phyloP scores from a whole-genome alignment of 2,113 vertebrate species.

The Nycticorax nycticorax region DNA sequence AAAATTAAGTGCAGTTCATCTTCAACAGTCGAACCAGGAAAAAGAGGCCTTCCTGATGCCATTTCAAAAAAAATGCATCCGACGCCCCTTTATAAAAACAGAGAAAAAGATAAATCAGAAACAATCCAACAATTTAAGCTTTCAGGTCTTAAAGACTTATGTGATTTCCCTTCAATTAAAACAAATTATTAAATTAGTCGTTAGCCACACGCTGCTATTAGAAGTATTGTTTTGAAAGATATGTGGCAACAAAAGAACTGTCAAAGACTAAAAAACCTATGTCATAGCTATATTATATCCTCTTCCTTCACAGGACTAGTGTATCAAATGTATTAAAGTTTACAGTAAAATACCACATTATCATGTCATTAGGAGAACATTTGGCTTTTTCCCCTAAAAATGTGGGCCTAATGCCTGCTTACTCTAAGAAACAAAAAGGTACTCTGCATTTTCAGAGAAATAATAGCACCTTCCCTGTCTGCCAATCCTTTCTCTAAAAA shows the following conservation, averaged over 20 bases:
- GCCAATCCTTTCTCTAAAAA: not conserved
- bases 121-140: not conserved
- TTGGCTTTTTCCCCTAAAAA: not conserved
- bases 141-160: not conserved
- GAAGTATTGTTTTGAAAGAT: not conserved
- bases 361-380: not conserved
- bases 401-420: not conserved
- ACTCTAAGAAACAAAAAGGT: not conserved
- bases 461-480: not conserved
- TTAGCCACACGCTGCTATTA: not conserved
- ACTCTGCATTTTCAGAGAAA: not conserved
- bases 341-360: not conserved
- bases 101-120: not conserved
- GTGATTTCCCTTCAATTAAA: not conserved
- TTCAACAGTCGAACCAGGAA: conserved; percentile 97
- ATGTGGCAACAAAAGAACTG: not conserved
- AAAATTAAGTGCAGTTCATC: conserved; percentile 98
- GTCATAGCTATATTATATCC: not conserved
- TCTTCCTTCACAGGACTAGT: not conserved
- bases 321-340: not conserved
- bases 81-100: conserved; percentile 84
- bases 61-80: conserved; percentile 99
- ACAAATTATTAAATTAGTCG: not conserved
- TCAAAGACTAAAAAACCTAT: not conserved
- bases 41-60: conserved; percentile 97